Evolutionary conservation across 1,140 invertebrate genomes (phyloP).

Genomic region (Neodiprion fabricii): DNA sequence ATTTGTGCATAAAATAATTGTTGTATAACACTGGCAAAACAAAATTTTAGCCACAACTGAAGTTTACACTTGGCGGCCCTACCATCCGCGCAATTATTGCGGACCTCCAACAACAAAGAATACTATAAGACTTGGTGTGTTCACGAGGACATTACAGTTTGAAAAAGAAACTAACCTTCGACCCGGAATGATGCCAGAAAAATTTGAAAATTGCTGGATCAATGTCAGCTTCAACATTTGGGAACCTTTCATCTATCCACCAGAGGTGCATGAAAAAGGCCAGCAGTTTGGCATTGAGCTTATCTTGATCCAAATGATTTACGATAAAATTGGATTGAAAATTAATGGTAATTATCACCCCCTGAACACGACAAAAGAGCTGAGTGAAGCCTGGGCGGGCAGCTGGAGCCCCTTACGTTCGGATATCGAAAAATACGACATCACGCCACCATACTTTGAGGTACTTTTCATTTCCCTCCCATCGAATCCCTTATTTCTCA

Average conservation of each 20-base stretch:
- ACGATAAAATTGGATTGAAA: neutral
- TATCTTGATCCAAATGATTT: neutral
- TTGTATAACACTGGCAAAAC: neutral
- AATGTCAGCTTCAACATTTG: slow-evolving; percentile 4
- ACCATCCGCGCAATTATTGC: neutral
- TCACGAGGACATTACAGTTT: neutral
- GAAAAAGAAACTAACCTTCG: neutral
- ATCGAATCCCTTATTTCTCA: too few species aligned
- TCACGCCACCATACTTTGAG: neutral
- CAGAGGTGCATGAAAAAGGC: neutral
- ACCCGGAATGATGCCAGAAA: slow-evolving; percentile 3
- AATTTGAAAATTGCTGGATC: slow-evolving; percentile 4
- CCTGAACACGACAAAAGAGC: neutral
- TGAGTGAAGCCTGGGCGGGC: neutral
- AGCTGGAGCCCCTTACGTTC: neutral
- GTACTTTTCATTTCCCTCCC: neutral
- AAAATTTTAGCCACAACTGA: neutral
- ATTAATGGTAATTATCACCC: slow-evolving; percentile 1
- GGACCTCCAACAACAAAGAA: neutral
- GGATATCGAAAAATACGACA: neutral
- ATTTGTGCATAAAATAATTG: neutral
- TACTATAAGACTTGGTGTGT: neutral
- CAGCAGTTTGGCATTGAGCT: neutral
- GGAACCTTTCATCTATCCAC: neutral
- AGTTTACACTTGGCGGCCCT: slow-evolving; percentile 8